These are phyloP conservation scores for Scrobipalpa atriplicella DNA, from an alignment of 2,888 invertebrate species.

Conservation along the genomic window DNA sequence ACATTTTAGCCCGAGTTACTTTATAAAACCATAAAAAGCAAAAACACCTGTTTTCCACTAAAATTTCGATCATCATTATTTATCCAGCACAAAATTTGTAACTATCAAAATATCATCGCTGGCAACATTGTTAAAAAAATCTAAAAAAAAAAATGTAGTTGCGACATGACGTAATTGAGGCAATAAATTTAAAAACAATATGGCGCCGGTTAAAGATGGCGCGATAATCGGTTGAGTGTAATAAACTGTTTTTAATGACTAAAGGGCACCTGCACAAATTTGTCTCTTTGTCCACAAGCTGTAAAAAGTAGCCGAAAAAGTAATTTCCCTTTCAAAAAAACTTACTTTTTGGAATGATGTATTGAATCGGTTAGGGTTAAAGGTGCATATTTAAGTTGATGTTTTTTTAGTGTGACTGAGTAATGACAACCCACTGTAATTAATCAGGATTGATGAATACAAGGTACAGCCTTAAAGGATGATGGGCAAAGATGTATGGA, in stretches of 20 bases:
- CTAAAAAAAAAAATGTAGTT: constrained; percentile 38
- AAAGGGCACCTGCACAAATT: constrained; percentile 60
- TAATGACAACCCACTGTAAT: background rate
- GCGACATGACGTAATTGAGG: constrained; percentile 66
- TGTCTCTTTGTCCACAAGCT: constrained; percentile 32
- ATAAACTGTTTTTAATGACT: constrained; percentile 68
- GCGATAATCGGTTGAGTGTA: constrained; percentile 58
- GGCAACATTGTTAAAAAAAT: constrained; percentile 49
- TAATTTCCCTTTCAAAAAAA: constrained; percentile 26
- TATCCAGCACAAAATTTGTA: constrained; percentile 30
- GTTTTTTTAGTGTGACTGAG: constrained; percentile 7
- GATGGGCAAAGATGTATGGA: too few relatives aligned
- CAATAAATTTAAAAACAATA: constrained; percentile 75
- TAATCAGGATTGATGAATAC: background rate
- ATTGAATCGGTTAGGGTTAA: constrained; percentile 30
- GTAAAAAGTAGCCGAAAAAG: constrained; percentile 33
- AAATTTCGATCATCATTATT: constrained; percentile 23
- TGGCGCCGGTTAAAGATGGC: constrained; percentile 61
- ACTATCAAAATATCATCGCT: constrained; percentile 40
- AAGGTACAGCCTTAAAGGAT: too few relatives aligned
- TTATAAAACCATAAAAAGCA: constrained; percentile 25
- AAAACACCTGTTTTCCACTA: constrained; percentile 22
- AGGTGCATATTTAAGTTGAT: constrained; percentile 29
- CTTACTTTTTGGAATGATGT: constrained; percentile 24
- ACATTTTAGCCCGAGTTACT: constrained; percentile 20